phyloP scores from a whole-genome alignment of 2,888 invertebrate genomes.

The Podabrus alpinus region DNA sequence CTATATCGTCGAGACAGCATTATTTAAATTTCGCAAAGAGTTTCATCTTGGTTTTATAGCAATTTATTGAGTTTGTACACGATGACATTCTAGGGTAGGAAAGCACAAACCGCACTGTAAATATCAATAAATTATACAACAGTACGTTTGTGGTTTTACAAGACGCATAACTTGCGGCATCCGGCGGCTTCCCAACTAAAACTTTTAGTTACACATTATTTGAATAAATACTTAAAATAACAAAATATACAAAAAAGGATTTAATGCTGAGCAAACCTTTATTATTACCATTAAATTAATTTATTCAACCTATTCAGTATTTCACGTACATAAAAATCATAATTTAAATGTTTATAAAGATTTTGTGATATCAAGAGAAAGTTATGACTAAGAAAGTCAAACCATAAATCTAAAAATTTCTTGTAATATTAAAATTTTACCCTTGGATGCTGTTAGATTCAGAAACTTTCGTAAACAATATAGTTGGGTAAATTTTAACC shows the following conservation, averaged over 20 bases:
- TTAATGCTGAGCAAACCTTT: background rate
- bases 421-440: background rate
- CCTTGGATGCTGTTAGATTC: background rate
- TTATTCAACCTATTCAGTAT: background rate
- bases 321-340: background rate
- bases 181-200: constrained; percentile 25
- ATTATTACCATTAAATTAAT: background rate
- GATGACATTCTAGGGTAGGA: constrained; percentile 39
- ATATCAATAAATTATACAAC: constrained; percentile 52
- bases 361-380: background rate
- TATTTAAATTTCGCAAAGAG: background rate
- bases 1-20: background rate
- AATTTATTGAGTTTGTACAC: constrained; percentile 31
- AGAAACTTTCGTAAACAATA: background rate
- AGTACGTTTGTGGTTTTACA: constrained; percentile 47
- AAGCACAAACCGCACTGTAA: constrained; percentile 42
- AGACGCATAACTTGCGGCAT: constrained; percentile 50
- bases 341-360: background rate
- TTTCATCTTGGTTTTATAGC: background rate
- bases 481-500: background rate
- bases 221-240: constrained; percentile 22
- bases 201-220: constrained; percentile 23
- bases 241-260: background rate
- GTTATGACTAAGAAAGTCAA: background rate
- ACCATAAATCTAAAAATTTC: background rate